Percentiles rank a stretch among this genome's conserved stretches.
phyloP scores from a whole-genome alignment of 2,888 invertebrate species.

The Ectemnius continuus region DNA sequence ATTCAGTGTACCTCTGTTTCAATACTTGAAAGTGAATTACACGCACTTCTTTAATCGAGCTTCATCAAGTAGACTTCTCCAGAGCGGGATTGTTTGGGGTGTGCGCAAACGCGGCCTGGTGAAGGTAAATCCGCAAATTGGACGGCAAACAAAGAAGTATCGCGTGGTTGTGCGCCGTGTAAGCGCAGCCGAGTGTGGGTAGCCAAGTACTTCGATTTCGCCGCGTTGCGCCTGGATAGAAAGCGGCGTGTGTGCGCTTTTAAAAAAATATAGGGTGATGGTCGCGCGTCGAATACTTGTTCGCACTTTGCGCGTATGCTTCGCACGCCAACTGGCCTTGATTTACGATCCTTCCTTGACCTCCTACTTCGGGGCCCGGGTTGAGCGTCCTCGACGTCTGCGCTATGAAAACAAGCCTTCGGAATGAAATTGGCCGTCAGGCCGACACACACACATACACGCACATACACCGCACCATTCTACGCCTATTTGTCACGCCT shows the following conservation, averaged over 20 bases:
- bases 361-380: conserved; percentile 34
- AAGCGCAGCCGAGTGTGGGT: too few relatives aligned
- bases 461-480: conserved; percentile 1
- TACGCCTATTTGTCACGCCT: too few relatives aligned
- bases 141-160: too few relatives aligned
- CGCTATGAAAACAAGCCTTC: conserved; percentile 4
- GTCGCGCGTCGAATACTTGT: not conserved
- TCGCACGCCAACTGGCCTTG: conserved; percentile 35
- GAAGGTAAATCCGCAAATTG: too few relatives aligned
- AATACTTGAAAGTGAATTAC: too few relatives aligned
- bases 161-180: too few relatives aligned
- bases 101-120: too few relatives aligned
- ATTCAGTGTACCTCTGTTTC: too few relatives aligned
- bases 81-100: too few relatives aligned
- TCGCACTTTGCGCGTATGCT: not conserved
- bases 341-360: conserved; percentile 52
- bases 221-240: not conserved
- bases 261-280: conserved; percentile 7
- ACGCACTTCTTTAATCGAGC: too few relatives aligned
- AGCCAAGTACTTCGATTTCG: too few relatives aligned
- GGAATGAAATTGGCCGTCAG: conserved; percentile 4
- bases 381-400: conserved; percentile 7
- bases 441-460: conserved; percentile 4
- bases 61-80: too few relatives aligned
- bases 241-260: conserved; percentile 18